Base-by-base conservation (phyloP, 2,888 invertebrate genomes). In the Drosophila greeni region DNA sequence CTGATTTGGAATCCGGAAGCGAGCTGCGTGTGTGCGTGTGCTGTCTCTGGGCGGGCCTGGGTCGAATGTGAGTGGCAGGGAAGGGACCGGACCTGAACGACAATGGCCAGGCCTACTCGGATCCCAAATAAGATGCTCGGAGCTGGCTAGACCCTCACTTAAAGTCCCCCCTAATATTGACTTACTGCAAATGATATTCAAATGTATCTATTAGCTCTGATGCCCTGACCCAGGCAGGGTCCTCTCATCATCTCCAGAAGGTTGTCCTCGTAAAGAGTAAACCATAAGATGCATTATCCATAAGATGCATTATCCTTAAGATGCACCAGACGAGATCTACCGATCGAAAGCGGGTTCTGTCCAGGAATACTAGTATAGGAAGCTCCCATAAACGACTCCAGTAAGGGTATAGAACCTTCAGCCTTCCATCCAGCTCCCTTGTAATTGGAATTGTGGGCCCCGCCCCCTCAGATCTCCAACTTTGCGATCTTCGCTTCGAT, bases 161-260 rank as follows among this genome's bases (percentile, higher is more conserved):
- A 33, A 11, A 33, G 20, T 47, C 4, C 16, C 26, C 24, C 11
- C 8, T 48, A 55, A 36, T 29, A n/a, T n/a, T n/a, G n/a, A 29
- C 55, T 55, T 20, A n/a, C 36, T 36, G n/a, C 55, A 20, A 56
- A 56, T 37, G 55, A 7, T 16, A 51, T 29, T 49, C 20, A 56
- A 51, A 24, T 34, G 16, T 34, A 55, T 26, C 12, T 16, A 37
- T 34, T 56, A 20, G 29, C 23, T 20, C 9, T 5, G 11, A 20
- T 48, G 20, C 48, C 33, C 47, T 31, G 12, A 18, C 18, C 3
- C 1, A 12, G 18, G 4, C 33, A 2, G 14, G 11, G n/a, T 48
- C 14, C 48, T n/a, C 20, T 7, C n/a, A n/a, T n/a, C n/a, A n/a
- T n/a, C n/a, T n/a, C n/a, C n/a, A n/a, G n/a, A n/a, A n/a, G n/a